Evolutionary conservation across 2,113 vertebrate genomes (phyloP).

Genomic region (Capreolus pygargus): DNA sequence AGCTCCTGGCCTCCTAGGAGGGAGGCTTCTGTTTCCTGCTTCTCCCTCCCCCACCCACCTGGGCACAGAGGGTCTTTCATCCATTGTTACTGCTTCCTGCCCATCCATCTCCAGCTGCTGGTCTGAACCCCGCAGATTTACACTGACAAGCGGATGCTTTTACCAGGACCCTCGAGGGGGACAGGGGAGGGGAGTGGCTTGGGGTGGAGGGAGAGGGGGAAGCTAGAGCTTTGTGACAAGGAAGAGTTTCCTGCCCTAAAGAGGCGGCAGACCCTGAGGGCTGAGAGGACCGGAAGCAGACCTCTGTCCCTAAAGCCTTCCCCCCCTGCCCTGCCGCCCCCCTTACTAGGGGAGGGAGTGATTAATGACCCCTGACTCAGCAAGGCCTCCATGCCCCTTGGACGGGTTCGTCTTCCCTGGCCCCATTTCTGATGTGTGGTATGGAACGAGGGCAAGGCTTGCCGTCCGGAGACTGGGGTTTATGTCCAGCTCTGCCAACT

Average conservation of each 20-base stretch:
- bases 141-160: conserved; percentile 69
- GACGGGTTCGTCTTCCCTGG: not conserved
- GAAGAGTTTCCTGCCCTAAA: conserved; percentile 63
- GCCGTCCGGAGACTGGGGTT: not conserved
- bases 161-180: conserved; percentile 53
- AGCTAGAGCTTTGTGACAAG: not conserved
- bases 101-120: conserved; percentile 68
- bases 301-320: not conserved
- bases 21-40: conserved; percentile 67
- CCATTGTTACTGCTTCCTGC: conserved; percentile 77
- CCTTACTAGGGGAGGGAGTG: not conserved
- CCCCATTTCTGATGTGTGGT: accelerated
- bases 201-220: not conserved
- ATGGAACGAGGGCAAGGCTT: not conserved
- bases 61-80: conserved; percentile 76
- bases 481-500: not conserved
- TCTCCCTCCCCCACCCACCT: conserved; percentile 76
- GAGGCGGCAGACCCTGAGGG: conserved; percentile 34
- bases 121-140: conserved; percentile 55
- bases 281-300: not conserved
- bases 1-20: not conserved
- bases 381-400: not conserved
- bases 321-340: accelerated
- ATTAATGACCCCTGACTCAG: not conserved
- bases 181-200: conserved; percentile 6